Evolutionary conservation across 2,888 invertebrate species (phyloP), one percentile per base, ranked within the genome.

Genomic region (Danaus chrysippus): DNA sequence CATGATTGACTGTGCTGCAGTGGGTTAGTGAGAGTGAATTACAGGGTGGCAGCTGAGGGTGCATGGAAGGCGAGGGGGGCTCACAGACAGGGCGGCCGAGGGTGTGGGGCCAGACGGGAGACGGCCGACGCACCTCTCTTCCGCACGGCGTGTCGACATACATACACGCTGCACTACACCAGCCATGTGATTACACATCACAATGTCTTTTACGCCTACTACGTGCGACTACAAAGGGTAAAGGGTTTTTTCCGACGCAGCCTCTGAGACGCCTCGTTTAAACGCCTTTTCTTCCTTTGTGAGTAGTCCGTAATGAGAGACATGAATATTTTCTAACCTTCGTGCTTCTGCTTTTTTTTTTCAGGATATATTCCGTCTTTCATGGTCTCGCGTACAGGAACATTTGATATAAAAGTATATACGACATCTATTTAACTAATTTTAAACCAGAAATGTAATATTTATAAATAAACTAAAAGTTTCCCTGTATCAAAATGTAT

Each of bases 1-100:
- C 87, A 86, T 86, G 88, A 89, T 88, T 80, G 87, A 86, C 81
- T 84, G 79, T 82, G 81, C 83, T 90, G 88, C 89, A 91, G 89
- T 91, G 85, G 91, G 91, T 91, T 91, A 91, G 90, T 90, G 91
- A 91, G 91, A 91, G 91, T 91, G 90, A 91, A 91, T 86, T 87
- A 88, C 86, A 82, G 76, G 75, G 76, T 72, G 77, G 76, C 67
- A 72, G 6, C 23, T 34, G 6, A 34, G 69, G 65, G 65, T 66
- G 68, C 69, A 68, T 54, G 58, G 64, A 64, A 63, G 70, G 70
- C 67, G 70, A 71, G 72, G 78, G 79, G 71, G 77, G 74, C 71
- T 72, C 82, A 82, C 85, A 87, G 87, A 84, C 87, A 76, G 87
- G 86, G 84, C 68, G 84, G 80, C 61, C 67, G 68, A 76, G 78